phyloP scores from a whole-genome alignment of 2,113 vertebrate species.

The Oryctolagus cuniculus region DNA sequence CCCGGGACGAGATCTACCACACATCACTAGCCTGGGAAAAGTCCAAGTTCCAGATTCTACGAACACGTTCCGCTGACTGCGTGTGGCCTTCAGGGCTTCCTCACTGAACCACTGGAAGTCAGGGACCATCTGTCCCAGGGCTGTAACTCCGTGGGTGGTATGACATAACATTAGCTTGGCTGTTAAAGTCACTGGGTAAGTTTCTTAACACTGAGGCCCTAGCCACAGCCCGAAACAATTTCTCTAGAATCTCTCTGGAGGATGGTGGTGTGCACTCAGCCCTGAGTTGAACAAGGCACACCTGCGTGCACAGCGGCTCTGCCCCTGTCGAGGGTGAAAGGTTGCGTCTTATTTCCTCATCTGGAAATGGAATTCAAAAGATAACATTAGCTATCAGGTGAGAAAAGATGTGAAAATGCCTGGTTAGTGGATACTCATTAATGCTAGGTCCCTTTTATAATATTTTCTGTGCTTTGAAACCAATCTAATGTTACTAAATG shows the following conservation, averaged over 20 bases:
- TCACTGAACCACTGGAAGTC: not conserved
- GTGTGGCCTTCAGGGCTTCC: not conserved
- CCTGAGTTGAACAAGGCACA: not conserved
- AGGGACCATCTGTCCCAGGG: not conserved
- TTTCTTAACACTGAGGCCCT: not conserved
- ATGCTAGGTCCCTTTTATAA: constrained; percentile 25
- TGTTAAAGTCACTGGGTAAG: not conserved
- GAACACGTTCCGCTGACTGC: not conserved
- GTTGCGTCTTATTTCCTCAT: constrained; percentile 29
- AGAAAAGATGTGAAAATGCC: constrained; percentile 28
- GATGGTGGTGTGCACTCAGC: not conserved
- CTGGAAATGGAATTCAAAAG: not conserved
- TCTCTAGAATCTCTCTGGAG: not conserved
- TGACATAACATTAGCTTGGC: not conserved
- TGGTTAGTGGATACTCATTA: not conserved
- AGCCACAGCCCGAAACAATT: not conserved
- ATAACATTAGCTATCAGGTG: not conserved
- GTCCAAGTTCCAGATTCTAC: not conserved
- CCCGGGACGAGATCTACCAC: not conserved
- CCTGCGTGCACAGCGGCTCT: not conserved
- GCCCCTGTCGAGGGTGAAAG: not conserved
- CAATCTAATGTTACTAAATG: constrained; percentile 62
- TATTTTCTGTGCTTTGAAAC: constrained; percentile 19
- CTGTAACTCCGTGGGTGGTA: not conserved
- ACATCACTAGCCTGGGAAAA: not conserved